phyloP scores from a whole-genome alignment of 2,888 invertebrate genomes.

The Meiosimyza platycephala region DNA sequence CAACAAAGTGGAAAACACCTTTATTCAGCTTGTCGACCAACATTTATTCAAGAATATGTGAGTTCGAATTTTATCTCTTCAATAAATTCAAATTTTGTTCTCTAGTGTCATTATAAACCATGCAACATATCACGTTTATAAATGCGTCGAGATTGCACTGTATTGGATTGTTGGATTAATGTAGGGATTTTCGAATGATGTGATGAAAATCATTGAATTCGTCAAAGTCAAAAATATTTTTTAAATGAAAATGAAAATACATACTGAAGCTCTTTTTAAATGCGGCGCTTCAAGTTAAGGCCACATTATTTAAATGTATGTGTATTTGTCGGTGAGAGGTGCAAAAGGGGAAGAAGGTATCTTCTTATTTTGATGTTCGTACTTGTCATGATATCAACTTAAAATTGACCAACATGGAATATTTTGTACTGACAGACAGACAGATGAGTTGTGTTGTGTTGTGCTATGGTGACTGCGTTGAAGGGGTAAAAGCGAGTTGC shows the following conservation, averaged over 20 bases:
- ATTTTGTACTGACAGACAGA: too few relatives aligned
- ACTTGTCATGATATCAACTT: conserved; percentile 16
- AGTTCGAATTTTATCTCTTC: too few relatives aligned
- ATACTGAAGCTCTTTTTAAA: conserved; percentile 19
- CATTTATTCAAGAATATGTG: too few relatives aligned
- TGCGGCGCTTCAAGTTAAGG: conserved; percentile 15
- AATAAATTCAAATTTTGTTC: too few relatives aligned
- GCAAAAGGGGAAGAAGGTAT: neutral
- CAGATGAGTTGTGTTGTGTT: too few relatives aligned
- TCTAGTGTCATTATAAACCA: too few relatives aligned
- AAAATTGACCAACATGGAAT: conserved; percentile 15
- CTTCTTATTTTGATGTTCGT: neutral
- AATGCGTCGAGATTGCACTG: too few relatives aligned
- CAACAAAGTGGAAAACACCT: too few relatives aligned
- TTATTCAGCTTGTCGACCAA: too few relatives aligned
- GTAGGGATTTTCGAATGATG: conserved; percentile 12
- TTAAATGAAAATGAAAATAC: conserved; percentile 14
- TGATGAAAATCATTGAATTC: conserved; percentile 29
- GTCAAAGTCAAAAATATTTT: conserved; percentile 30
- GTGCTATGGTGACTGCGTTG: too few relatives aligned
- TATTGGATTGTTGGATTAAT: conserved; percentile 1
- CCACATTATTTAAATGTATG: neutral
- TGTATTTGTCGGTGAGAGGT: too few relatives aligned
- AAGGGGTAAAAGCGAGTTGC: neutral
- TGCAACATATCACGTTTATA: too few relatives aligned